Conservation (phyloP, 2,888 invertebrate genomes). For the Habrosyne pyritoides region DNA sequence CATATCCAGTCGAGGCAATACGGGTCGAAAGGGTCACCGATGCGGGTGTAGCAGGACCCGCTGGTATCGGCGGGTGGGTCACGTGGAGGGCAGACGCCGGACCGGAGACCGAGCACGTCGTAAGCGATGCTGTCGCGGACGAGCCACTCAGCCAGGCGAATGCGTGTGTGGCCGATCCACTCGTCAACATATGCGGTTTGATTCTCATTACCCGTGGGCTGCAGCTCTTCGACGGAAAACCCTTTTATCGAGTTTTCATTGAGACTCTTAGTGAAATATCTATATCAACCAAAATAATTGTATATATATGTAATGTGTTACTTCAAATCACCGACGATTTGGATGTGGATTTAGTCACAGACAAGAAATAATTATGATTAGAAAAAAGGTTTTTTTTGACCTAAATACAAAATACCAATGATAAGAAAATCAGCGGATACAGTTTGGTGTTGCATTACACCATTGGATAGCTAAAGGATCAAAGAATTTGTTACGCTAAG, state of each 20-base stretch:
- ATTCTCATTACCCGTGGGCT: slow-evolving; percentile 20
- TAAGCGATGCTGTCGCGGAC: slow-evolving; percentile 77
- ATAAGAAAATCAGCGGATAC: too few relatives aligned
- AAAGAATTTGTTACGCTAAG: too few relatives aligned
- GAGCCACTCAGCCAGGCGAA: slow-evolving; percentile 79
- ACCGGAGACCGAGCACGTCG: slow-evolving; percentile 72
- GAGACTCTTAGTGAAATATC: neutral
- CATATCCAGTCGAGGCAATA: neutral
- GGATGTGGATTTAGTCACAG: too few relatives aligned
- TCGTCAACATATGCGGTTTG: neutral
- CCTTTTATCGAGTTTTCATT: neutral
- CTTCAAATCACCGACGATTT: too few relatives aligned
- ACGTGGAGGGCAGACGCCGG: slow-evolving; percentile 23
- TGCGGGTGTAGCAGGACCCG: slow-evolving; percentile 31
- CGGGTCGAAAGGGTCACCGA: slow-evolving; percentile 16
- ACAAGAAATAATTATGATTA: too few relatives aligned
- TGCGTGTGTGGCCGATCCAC: slow-evolving; percentile 83
- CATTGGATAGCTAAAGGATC: too few relatives aligned
- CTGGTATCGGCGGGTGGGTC: slow-evolving; percentile 25
- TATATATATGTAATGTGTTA: too few relatives aligned
- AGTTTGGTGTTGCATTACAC: too few relatives aligned
- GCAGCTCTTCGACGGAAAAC: neutral
- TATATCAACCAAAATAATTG: neutral
- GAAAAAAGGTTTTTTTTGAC: too few relatives aligned
- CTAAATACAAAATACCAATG: too few relatives aligned